Evolutionary conservation across 2,888 invertebrate genomes (phyloP).

Genomic region (Epistrophe eligans): DNA sequence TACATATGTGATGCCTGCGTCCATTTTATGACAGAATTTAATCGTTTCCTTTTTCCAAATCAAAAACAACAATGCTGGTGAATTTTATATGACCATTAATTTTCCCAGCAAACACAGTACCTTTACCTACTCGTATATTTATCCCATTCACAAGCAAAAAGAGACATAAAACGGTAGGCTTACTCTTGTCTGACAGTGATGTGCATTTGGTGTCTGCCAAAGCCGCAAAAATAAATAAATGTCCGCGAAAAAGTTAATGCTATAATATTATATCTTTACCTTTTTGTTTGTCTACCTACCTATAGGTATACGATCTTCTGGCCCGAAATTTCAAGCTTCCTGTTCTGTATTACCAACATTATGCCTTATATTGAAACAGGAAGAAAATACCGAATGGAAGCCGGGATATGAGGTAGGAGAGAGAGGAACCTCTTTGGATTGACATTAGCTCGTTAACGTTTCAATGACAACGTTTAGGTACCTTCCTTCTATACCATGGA

Average conservation of each 20-base stretch:
- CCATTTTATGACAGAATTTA: too few species aligned
- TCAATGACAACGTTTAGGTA: conserved; percentile 36
- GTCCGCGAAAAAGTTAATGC: conserved; percentile 59
- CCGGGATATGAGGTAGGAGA: neutral
- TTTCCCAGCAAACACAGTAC: neutral
- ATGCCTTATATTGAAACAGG: conserved; percentile 29
- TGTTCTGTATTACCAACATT: conserved; percentile 49
- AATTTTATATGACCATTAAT: neutral
- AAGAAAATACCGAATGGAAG: conserved; percentile 25
- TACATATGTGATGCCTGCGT: too few species aligned
- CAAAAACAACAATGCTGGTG: neutral
- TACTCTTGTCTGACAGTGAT: conserved; percentile 60
- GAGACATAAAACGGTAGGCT: conserved; percentile 37
- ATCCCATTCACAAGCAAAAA: neutral
- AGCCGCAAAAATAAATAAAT: conserved; percentile 54
- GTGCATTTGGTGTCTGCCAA: conserved; percentile 57
- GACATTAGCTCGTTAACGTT: conserved; percentile 41
- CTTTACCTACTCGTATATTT: neutral
- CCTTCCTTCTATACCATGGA: neutral
- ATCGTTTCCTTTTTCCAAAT: too few species aligned
- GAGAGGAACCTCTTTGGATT: conserved; percentile 52
- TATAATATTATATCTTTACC: conserved; percentile 47
- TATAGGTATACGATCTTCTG: neutral
- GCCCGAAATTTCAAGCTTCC: conserved; percentile 54
- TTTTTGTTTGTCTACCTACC: conserved; percentile 33